These are phyloP conservation scores for Oryzias curvinotus DNA, from an alignment of 2,113 vertebrate genomes.

Conservation along the genomic window DNA sequence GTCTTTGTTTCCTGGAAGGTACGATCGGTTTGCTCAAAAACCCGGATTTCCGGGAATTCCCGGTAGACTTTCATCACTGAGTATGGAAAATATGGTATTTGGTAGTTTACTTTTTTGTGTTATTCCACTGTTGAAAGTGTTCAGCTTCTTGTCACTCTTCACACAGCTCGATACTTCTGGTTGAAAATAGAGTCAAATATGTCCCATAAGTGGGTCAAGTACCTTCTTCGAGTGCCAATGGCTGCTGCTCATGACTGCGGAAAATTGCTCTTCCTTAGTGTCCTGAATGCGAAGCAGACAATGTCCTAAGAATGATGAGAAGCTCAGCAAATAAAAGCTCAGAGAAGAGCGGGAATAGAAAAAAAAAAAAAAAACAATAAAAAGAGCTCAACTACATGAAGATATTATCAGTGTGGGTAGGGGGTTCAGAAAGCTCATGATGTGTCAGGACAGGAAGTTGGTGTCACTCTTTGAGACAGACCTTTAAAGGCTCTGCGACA, in stretches of 20 bases:
- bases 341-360: background rate
- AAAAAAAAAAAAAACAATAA: slow-evolving; percentile 30
- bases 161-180: background rate
- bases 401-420: no score
- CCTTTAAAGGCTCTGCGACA: slow-evolving; percentile 43
- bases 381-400: slow-evolving; percentile 63
- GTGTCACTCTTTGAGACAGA: slow-evolving; percentile 44
- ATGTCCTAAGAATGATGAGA: slow-evolving; percentile 51
- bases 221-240: slow-evolving; percentile 23
- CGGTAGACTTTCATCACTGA: no score
- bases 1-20: no score
- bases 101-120: background rate
- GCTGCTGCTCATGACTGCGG: slow-evolving; percentile 48
- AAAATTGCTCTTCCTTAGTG: slow-evolving; percentile 46
- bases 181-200: slow-evolving; percentile 3
- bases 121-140: no score
- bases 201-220: slow-evolving; percentile 23
- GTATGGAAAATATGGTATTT: no score
- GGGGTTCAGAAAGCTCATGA: slow-evolving; percentile 45
- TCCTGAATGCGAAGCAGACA: slow-evolving; percentile 49
- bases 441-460: slow-evolving; percentile 71
- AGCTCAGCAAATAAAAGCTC: slow-evolving; percentile 14
- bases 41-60: no score
- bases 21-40: no score
- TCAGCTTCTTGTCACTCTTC: background rate